Evolutionary conservation across 2,888 invertebrate species (phyloP).

Genomic region (Drosophila histrio): DNA sequence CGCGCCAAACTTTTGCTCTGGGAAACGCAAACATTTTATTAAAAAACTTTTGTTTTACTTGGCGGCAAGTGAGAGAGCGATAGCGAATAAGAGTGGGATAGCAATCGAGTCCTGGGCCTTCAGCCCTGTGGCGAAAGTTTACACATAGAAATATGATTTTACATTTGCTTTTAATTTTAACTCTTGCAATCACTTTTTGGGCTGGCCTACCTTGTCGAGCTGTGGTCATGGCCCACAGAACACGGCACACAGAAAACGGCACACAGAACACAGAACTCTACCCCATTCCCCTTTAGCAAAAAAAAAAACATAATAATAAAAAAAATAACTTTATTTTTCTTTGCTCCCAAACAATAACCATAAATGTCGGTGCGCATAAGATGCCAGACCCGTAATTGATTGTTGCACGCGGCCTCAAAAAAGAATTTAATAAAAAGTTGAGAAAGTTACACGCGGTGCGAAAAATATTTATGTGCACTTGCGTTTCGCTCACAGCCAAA

Average conservation of each 20-base stretch:
- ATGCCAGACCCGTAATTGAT: conserved; percentile 68
- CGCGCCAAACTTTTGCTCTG: conserved; percentile 65
- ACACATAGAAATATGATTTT: conserved; percentile 80
- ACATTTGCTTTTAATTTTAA: conserved; percentile 80
- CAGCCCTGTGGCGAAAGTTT: conserved; percentile 63
- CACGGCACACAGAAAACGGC: conserved; percentile 30
- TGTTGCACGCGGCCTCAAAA: conserved; percentile 53
- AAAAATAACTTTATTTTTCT: conserved; percentile 69
- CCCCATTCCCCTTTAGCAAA: neutral
- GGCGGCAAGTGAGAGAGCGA: conserved; percentile 15
- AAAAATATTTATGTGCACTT: conserved; percentile 59
- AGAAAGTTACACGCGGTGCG: conserved; percentile 69
- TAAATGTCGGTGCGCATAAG: conserved; percentile 75
- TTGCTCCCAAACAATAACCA: conserved; percentile 74
- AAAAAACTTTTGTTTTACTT: conserved; percentile 78
- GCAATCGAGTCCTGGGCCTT: conserved; percentile 38
- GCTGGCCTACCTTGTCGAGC: conserved; percentile 49
- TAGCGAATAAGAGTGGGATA: conserved; percentile 5
- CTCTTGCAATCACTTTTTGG: conserved; percentile 75
- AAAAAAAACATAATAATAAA: conserved; percentile 70
- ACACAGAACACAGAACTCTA: neutral
- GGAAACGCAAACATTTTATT: conserved; percentile 78
- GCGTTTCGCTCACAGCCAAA: conserved; percentile 27
- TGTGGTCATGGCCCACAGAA: conserved; percentile 42
- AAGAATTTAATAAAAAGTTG: conserved; percentile 76